Evolutionary conservation across 2,113 vertebrate species (phyloP).

Genomic region (Bagarius yarrelli): DNA sequence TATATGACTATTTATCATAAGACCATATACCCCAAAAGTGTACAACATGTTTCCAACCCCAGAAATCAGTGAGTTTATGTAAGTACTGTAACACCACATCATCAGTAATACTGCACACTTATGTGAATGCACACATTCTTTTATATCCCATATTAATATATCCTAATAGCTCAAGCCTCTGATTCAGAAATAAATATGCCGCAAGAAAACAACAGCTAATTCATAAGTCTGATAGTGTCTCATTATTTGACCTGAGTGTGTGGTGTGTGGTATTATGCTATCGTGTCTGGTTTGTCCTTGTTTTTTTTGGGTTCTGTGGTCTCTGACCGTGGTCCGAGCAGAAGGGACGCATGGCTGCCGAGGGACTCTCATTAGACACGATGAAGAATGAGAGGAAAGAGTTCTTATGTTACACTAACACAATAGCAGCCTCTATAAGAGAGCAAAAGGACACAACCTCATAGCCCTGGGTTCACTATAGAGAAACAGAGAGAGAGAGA

Average conservation of each 20-base stretch:
- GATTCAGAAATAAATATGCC: neutral
- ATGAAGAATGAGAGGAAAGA: constrained; percentile 59
- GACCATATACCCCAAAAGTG: constrained; percentile 22
- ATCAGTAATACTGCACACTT: neutral
- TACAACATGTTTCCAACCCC: constrained; percentile 33
- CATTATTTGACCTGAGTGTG: constrained; percentile 21
- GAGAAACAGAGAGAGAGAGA: constrained; percentile 3
- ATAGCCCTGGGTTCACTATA: constrained; percentile 30
- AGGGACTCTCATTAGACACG: constrained; percentile 56
- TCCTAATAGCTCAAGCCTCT: neutral
- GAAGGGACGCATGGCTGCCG: constrained; percentile 59
- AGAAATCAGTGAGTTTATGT: constrained; percentile 7
- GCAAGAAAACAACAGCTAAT: constrained; percentile 20
- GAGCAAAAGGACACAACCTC: constrained; percentile 30
- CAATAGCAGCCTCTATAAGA: constrained; percentile 66
- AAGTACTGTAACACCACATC: neutral
- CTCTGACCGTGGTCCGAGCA: constrained; percentile 62
- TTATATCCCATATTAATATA: neutral
- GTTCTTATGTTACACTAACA: constrained; percentile 65
- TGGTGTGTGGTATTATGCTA: constrained; percentile 1
- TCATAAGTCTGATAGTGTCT: constrained; percentile 8
- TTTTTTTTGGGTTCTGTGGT: constrained; percentile 39
- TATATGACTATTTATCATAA: constrained; percentile 32
- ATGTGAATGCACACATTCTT: neutral
- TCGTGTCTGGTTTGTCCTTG: constrained; percentile 38